Evolutionary conservation across 2,888 invertebrate species (phyloP), one percentile per base, ranked within the genome.

Genomic region (Cetonia aurata): DNA sequence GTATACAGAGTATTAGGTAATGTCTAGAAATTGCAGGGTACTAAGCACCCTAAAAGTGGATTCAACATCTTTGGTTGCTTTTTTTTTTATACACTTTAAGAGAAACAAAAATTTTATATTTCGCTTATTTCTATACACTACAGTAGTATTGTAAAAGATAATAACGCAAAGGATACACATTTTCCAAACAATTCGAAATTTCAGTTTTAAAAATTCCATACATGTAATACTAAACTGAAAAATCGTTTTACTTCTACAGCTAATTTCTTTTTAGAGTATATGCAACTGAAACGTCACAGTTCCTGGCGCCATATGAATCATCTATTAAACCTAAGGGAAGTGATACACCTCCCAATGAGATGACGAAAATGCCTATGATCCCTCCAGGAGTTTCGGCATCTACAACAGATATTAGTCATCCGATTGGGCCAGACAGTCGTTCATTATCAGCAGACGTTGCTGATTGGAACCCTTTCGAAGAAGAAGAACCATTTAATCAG

Each of bases 401-500:
- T 0, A 83, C 82, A n/a, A 81, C 81, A 10, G 84, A 85, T 71
- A 77, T 85, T 8, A 82, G 82, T 71, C 82, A 80, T 67, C 71
- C 78, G 0, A 75, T 80, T 0, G 79, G 78, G 0, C 71, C 78
- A 0, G 83, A 83, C 57, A 81, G 77, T 72, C 75, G 85, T 56
- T 85, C 85, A 3, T 76, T 85, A 13, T 85, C 85, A 17, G 88
- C 88, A 46, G 92, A 92, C 79, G 87, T 90, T 44, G 88, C 89
- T 4, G 91, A 92, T 75, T 94, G 94, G 94, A 95, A 95, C 85
- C 95, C 95, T 1, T 95, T 95, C 80, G 93, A 92, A 79, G 92
- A 92, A 77, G 87, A 89, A 66, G 83, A 86, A 25, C 91, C 91
- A 31, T 93, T 93, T 81, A 89, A 89, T 80, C 90, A 91, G 79